Conservation (phyloP, 2,113 vertebrate genomes). For the Xenus cinereus region DNA sequence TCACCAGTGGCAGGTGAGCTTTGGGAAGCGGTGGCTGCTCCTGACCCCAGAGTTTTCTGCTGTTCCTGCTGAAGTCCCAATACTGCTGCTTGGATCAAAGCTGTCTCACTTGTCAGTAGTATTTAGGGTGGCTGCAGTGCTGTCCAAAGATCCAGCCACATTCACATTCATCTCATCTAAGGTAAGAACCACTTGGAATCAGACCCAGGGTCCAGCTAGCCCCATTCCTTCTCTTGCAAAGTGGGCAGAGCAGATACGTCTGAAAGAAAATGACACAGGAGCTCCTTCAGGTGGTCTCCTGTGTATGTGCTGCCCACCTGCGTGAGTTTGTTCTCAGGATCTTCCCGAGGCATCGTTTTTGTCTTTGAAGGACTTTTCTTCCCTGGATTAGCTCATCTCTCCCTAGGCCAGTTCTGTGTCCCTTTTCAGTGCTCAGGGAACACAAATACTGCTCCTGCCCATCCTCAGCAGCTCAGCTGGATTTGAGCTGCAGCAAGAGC, state of each 20-base stretch:
- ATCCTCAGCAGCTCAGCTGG: not conserved
- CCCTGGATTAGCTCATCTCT: not conserved
- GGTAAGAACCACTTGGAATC: not conserved
- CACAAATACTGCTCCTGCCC: not conserved
- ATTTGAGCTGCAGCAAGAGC: not conserved
- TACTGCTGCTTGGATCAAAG: not conserved
- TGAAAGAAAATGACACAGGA: not conserved
- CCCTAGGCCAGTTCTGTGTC: not conserved
- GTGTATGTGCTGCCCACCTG: not conserved
- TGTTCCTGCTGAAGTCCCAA: not conserved
- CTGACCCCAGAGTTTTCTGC: not conserved
- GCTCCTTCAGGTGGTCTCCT: not conserved
- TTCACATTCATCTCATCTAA: not conserved
- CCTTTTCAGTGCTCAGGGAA: not conserved
- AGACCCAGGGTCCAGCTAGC: not conserved
- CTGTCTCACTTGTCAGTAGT: not conserved
- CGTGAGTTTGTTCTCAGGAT: not conserved
- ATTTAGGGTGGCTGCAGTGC: rapidly evolving
- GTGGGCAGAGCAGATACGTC: not conserved
- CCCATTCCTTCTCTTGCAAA: not conserved
- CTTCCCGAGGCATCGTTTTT: not conserved
- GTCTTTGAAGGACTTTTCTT: not conserved
- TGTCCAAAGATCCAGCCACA: not conserved
- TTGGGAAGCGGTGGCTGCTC: not conserved
- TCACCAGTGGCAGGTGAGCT: not conserved